Percentiles rank a stretch among this genome's conserved stretches.
Conservation (phyloP, 1,140 invertebrate species). For the Scaptomyza montana region DNA sequence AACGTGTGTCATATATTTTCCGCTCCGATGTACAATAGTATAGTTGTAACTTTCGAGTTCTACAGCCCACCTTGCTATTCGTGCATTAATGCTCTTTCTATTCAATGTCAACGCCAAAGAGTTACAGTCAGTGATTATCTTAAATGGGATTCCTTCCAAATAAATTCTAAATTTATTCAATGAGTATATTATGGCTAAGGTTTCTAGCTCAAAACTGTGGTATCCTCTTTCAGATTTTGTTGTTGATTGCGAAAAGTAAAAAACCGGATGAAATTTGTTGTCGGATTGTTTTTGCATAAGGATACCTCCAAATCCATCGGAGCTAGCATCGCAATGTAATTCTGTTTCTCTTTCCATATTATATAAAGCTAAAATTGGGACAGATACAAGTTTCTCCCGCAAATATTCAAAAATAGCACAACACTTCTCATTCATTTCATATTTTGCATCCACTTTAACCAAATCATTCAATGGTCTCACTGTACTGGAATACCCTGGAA, state of each 20-base stretch:
- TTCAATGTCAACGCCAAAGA: not conserved
- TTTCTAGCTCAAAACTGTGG: conserved; percentile 13
- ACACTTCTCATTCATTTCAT: too few species aligned
- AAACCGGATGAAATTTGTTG: not conserved
- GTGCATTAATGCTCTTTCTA: not conserved
- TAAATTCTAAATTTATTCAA: conserved; percentile 3
- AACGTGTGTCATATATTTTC: not conserved
- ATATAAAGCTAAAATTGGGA: not conserved
- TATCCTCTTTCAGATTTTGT: not conserved
- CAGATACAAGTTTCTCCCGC: not conserved
- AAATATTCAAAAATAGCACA: too few species aligned
- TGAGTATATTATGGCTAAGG: conserved; percentile 4
- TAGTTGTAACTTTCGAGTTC: not conserved
- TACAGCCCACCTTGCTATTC: not conserved
- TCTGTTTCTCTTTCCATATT: not conserved
- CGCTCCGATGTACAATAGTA: not conserved
- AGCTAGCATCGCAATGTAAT: conserved; percentile 5
- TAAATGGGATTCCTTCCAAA: not conserved
- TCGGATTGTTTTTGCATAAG: not conserved
- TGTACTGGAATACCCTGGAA: too few species aligned
- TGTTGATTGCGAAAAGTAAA: conserved; percentile 3
- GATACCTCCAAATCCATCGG: not conserved
- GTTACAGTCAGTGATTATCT: not conserved
- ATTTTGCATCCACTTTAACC: too few species aligned
- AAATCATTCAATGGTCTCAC: too few species aligned